These are phyloP conservation scores for Phaedon cochleariae DNA, from an alignment of 2,888 invertebrate genomes.

Conservation along the genomic window DNA sequence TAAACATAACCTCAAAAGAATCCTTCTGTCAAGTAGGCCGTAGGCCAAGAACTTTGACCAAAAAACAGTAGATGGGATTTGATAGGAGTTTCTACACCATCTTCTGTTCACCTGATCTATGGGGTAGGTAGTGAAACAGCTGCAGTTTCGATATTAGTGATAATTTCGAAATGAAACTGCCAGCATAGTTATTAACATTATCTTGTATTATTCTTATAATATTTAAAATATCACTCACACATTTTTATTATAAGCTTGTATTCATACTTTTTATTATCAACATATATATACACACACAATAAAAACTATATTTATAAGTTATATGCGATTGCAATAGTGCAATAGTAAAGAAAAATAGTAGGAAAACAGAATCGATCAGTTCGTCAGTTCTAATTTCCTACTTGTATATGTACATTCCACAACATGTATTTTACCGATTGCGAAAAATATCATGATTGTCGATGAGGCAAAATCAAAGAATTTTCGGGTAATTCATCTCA, in stretches of 20 bases:
- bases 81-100: too few species aligned
- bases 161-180: too few species aligned
- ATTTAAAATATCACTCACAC: constrained; percentile 58
- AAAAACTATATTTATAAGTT: constrained; percentile 47
- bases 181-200: constrained; percentile 43
- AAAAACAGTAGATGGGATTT: too few species aligned
- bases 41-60: too few species aligned
- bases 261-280: constrained; percentile 51
- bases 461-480: too few species aligned
- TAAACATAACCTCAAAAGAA: too few species aligned
- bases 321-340: constrained; percentile 47
- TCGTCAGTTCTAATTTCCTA: constrained; percentile 40
- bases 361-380: constrained; percentile 17
- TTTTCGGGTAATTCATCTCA: too few species aligned
- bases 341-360: constrained; percentile 38
- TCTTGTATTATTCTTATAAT: constrained; percentile 48
- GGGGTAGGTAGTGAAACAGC: not conserved
- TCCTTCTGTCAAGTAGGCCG: too few species aligned
- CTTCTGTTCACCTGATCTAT: too few species aligned
- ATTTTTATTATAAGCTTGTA: constrained; percentile 48
- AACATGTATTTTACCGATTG: constrained; percentile 27
- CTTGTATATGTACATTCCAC: constrained; percentile 36
- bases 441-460: constrained; percentile 12
- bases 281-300: constrained; percentile 55
- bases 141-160: too few species aligned